Evolutionary conservation across 2,888 invertebrate genomes (phyloP).

Genomic region (Drosophila mulleri): DNA sequence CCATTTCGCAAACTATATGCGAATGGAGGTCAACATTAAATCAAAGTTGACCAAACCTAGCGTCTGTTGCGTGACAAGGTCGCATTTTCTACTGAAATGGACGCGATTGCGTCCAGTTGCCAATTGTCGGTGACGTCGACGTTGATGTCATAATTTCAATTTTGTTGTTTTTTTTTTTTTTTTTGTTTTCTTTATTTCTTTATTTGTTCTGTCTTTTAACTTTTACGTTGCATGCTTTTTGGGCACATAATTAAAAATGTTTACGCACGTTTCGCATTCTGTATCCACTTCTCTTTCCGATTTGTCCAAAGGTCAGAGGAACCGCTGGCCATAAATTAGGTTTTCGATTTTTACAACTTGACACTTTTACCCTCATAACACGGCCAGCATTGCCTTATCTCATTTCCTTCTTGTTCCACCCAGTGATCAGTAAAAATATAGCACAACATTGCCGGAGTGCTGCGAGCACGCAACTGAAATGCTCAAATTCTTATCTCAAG

Average conservation of each 20-base stretch:
- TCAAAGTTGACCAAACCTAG: slow-evolving; percentile 51
- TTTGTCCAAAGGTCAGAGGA: slow-evolving; percentile 57
- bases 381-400: not conserved
- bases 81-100: slow-evolving; percentile 42
- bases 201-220: not conserved
- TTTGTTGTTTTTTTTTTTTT: not conserved
- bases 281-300: slow-evolving; percentile 31
- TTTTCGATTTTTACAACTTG: slow-evolving; percentile 55
- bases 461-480: too few species aligned
- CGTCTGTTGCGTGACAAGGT: slow-evolving; percentile 60
- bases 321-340: slow-evolving; percentile 40
- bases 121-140: slow-evolving; percentile 56
- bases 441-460: too few species aligned
- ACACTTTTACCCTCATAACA: slow-evolving; percentile 52
- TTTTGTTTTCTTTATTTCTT: not conserved
- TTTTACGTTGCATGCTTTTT: slow-evolving; percentile 5
- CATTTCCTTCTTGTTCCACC: not conserved
- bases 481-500: too few species aligned
- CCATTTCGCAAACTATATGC: not conserved
- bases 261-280: slow-evolving; percentile 65
- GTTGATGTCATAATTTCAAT: slow-evolving; percentile 74
- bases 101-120: slow-evolving; percentile 16
- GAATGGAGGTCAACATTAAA: slow-evolving; percentile 34
- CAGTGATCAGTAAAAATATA: too few species aligned
- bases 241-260: slow-evolving; percentile 67